Evolutionary conservation across 2,797 vertebrate species (phyloP).

Genomic region (Parauchenoglanis ngamensis): DNA sequence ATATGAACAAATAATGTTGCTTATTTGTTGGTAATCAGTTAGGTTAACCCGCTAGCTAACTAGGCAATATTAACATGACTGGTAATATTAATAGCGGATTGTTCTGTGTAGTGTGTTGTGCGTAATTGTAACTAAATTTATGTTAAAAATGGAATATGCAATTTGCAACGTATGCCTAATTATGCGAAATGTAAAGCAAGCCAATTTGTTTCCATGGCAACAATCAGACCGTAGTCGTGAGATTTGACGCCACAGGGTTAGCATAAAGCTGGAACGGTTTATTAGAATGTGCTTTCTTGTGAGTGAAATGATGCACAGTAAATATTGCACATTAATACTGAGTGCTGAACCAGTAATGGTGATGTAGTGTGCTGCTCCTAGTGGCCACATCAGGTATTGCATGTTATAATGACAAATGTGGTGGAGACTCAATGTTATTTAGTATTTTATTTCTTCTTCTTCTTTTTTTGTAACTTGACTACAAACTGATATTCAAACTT

Average conservation of each 20-base stretch:
- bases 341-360: constrained; percentile 13
- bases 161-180: neutral
- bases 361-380: constrained; percentile 33
- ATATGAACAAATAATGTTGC: neutral
- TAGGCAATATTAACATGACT: neutral
- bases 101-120: neutral
- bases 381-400: constrained; percentile 50
- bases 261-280: neutral
- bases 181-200: neutral
- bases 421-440: constrained; percentile 14
- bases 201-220: neutral
- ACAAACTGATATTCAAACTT: constrained; percentile 41
- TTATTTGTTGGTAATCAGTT: neutral
- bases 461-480: constrained; percentile 37
- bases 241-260: neutral
- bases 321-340: constrained; percentile 47
- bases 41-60: neutral
- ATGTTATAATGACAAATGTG: constrained; percentile 29
- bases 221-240: neutral
- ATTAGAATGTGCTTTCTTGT: constrained; percentile 42
- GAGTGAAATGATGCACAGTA: constrained; percentile 38
- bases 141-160: neutral
- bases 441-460: constrained; percentile 1
- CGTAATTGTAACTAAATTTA: neutral
- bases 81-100: neutral